Evolutionary conservation across 2,888 invertebrate genomes (phyloP).

Genomic region (Creontiades dilutus): DNA sequence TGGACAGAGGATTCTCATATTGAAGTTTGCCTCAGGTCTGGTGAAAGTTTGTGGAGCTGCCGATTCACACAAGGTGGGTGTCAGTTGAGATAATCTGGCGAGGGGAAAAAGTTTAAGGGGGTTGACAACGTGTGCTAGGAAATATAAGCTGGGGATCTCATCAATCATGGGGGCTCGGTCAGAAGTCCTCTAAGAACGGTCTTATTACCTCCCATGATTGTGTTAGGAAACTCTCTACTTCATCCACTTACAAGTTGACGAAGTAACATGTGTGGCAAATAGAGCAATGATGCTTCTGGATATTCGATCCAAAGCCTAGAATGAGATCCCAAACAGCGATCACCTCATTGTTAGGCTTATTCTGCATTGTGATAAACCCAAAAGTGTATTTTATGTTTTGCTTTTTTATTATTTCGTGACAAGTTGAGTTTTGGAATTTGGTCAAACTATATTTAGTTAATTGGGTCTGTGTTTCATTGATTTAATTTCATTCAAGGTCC

Average conservation of each 20-base stretch:
- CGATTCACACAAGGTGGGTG: constrained; percentile 55
- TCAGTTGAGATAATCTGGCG: constrained; percentile 55
- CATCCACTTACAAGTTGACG: constrained; percentile 55
- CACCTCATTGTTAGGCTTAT: no score
- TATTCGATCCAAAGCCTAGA: not conserved
- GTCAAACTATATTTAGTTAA: no score
- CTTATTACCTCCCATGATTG: constrained; percentile 69
- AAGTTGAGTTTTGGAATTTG: no score
- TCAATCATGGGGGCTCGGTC: constrained; percentile 43
- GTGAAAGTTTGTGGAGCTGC: constrained; percentile 13
- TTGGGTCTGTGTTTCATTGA: no score
- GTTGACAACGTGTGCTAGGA: constrained; percentile 61
- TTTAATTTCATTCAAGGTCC: no score
- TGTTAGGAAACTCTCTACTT: constrained; percentile 66
- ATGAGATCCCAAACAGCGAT: no score
- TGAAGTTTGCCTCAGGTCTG: not conserved
- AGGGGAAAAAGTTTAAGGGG: constrained; percentile 55
- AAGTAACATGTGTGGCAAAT: constrained; percentile 55
- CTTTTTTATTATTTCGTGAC: no score
- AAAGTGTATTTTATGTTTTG: no score
- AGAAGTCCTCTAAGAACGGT: constrained; percentile 41
- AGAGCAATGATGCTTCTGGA: constrained; percentile 4
- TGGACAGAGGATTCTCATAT: constrained; percentile 8
- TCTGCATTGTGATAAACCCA: no score
- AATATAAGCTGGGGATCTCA: constrained; percentile 50